These are phyloP conservation scores for Pyrrhosoma nymphula DNA, from an alignment of 2,888 invertebrate genomes.

Conservation along the genomic window DNA sequence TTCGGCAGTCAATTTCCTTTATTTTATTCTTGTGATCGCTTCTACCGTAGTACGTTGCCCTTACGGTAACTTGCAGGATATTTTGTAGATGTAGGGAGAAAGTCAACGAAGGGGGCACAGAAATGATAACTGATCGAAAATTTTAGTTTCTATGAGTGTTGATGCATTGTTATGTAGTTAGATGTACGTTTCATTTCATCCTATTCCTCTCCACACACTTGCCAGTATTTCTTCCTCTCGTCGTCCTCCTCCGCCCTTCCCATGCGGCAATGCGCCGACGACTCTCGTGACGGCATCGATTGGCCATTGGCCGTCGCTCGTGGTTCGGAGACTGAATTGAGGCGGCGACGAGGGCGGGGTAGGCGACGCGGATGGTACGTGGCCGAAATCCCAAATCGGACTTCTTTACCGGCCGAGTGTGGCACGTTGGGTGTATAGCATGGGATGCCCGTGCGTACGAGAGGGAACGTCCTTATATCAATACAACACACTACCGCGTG, in stretches of 20 bases:
- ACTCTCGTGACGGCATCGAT: neutral
- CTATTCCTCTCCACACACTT: neutral
- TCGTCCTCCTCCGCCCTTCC: neutral
- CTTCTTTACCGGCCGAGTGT: neutral
- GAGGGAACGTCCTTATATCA: no score
- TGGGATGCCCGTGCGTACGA: neutral
- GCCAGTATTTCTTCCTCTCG: neutral
- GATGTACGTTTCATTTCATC: neutral
- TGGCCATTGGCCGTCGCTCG: constrained; percentile 1
- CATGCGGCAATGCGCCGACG: neutral
- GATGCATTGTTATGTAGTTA: no score
- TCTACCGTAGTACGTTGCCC: no score
- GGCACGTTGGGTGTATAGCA: neutral
- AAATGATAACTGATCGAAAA: no score
- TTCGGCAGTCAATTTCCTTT: no score
- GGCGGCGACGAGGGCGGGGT: neutral
- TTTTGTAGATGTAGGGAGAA: no score
- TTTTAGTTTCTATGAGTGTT: no score
- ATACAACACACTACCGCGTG: no score
- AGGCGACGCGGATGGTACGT: neutral
- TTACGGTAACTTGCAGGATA: no score
- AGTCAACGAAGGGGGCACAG: no score
- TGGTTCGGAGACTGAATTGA: neutral
- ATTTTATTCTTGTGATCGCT: no score
- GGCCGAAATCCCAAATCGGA: neutral